Evolutionary conservation across 2,113 vertebrate species (phyloP).

Genomic region (Anarhynchus alexandrinus): DNA sequence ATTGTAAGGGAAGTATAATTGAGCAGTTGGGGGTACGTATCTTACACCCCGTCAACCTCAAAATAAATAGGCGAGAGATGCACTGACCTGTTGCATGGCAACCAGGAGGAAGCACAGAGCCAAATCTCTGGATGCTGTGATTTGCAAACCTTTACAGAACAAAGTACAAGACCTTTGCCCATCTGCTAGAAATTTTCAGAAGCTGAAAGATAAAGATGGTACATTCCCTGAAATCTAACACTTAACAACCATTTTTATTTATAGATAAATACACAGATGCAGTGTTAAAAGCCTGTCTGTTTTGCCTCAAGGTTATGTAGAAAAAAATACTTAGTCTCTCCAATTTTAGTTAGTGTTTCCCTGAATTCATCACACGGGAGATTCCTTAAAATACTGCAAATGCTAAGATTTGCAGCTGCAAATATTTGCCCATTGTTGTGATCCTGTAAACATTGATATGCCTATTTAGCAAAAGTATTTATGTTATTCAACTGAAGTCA

Average conservation of each 20-base stretch:
- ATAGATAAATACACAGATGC: not conserved
- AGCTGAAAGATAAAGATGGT: not conserved
- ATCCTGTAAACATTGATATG: not conserved
- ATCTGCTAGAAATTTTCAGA: not conserved
- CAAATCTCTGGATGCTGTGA: not conserved
- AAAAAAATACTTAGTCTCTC: not conserved
- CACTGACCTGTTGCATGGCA: conserved; percentile 54
- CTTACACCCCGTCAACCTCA: not conserved
- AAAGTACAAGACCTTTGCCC: not conserved
- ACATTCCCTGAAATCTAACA: not conserved
- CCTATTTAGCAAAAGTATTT: not conserved
- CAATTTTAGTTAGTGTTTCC: not conserved
- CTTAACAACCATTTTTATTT: not conserved
- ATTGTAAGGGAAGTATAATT: not conserved
- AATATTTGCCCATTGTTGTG: conserved; percentile 6
- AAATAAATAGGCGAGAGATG: conserved; percentile 2
- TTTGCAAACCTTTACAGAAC: conserved; percentile 1
- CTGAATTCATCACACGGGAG: not conserved
- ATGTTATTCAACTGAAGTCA: not conserved
- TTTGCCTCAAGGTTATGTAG: conserved; percentile 24
- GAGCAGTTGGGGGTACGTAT: not conserved
- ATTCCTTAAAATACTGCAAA: not conserved
- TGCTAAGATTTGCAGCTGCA: not conserved
- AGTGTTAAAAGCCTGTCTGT: not conserved
- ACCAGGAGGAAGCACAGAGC: not conserved